These are phyloP conservation scores for Epinephelus moara DNA, from an alignment of 2,113 vertebrate genomes.

Conservation along the genomic window DNA sequence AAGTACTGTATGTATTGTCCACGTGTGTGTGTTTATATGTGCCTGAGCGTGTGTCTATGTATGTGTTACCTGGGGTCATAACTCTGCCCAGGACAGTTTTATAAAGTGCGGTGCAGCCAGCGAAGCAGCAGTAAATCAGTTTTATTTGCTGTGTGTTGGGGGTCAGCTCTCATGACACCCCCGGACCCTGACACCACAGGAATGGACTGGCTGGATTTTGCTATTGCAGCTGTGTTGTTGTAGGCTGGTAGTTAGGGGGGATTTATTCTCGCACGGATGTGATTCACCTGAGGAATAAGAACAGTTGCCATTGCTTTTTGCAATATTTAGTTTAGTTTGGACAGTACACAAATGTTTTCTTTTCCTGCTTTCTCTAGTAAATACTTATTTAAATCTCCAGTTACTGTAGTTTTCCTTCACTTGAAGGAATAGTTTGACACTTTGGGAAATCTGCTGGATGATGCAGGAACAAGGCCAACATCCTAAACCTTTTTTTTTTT, in stretches of 20 bases:
- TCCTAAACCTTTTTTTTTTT: too few species aligned
- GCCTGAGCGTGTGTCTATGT: conserved; percentile 54
- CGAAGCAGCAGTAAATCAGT: conserved; percentile 79
- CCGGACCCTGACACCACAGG: conserved; percentile 75
- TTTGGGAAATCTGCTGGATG: too few species aligned
- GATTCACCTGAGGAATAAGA: conserved; percentile 73
- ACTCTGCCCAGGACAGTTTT: conserved; percentile 82
- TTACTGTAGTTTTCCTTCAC: background rate
- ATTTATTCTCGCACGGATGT: conserved; percentile 57
- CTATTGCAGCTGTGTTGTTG: conserved; percentile 82
- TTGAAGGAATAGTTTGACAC: too few species aligned
- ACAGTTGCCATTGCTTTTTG: conserved; percentile 29
- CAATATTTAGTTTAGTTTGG: conserved; percentile 53
- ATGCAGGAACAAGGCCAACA: too few species aligned
- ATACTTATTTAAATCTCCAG: conserved; percentile 3
- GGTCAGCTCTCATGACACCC: conserved; percentile 81
- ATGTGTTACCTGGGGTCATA: conserved; percentile 75
- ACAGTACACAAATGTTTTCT: background rate
- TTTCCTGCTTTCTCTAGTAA: background rate
- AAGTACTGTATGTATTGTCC: conserved; percentile 17
- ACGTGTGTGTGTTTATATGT: conserved; percentile 50
- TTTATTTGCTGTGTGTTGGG: conserved; percentile 83
- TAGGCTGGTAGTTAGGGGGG: conserved; percentile 63
- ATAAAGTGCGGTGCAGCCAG: conserved; percentile 80
- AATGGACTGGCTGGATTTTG: conserved; percentile 75